Conservation (phyloP, 2,113 vertebrate genomes). For the Nothoprocta perdicaria region DNA sequence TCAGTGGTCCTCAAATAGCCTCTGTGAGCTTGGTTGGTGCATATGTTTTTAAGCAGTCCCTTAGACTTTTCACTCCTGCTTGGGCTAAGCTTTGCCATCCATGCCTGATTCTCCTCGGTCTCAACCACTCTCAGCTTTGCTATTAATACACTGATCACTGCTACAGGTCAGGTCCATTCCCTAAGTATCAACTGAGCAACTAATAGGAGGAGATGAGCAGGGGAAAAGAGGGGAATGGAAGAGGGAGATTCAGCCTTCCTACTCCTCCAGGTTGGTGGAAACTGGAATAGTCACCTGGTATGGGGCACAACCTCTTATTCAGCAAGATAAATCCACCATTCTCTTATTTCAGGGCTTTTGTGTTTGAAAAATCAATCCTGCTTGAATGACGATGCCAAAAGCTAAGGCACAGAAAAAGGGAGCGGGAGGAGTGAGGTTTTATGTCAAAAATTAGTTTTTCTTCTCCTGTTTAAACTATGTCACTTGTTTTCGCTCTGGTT, state of each 20-base stretch:
- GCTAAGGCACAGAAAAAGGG: background rate
- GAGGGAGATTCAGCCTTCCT: background rate
- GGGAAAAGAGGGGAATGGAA: rapidly evolving
- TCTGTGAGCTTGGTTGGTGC: rapidly evolving
- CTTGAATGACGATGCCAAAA: background rate
- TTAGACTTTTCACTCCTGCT: background rate
- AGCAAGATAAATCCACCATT: background rate
- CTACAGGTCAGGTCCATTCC: background rate
- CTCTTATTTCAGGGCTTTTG: background rate
- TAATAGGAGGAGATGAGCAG: rapidly evolving
- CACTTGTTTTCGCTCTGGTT: background rate
- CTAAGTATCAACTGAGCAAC: rapidly evolving
- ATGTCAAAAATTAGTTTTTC: background rate
- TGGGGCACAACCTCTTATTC: background rate
- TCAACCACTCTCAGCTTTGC: background rate
- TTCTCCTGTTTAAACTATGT: background rate
- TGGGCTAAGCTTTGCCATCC: background rate
- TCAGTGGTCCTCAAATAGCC: background rate
- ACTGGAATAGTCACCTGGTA: background rate
- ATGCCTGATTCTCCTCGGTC: rapidly evolving
- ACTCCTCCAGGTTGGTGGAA: background rate
- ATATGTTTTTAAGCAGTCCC: rapidly evolving
- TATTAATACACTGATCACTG: rapidly evolving
- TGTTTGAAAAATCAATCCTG: background rate
- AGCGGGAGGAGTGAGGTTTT: background rate